Percentiles rank a stretch among this genome's conserved stretches.
phyloP scores from a whole-genome alignment of 2,888 invertebrate genomes.

The Caenorhabditis doughertyi region DNA sequence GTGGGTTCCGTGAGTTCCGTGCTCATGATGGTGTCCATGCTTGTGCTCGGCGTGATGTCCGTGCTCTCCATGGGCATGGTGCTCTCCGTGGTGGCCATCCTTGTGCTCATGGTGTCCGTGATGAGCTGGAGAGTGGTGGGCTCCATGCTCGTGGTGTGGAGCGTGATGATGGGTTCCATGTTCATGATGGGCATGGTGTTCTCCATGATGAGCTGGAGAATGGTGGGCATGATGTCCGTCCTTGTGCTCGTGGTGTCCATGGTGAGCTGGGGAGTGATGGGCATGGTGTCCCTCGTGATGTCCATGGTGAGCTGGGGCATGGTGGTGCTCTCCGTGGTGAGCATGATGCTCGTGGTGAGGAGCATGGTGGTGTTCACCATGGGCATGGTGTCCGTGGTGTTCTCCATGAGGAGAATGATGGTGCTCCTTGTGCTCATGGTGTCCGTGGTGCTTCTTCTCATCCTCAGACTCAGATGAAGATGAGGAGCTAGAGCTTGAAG shows the following conservation, averaged over 20 bases:
- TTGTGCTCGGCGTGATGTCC: too few species aligned
- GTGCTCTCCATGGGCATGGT: too few species aligned
- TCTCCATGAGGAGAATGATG: slow-evolving; percentile 13
- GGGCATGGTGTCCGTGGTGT: slow-evolving; percentile 17
- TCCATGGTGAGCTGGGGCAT: slow-evolving; percentile 10
- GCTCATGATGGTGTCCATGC: slow-evolving; percentile 45
- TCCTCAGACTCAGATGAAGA: slow-evolving; percentile 55
- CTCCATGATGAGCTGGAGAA: slow-evolving; percentile 2
- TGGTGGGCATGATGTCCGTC: slow-evolving; percentile 26
- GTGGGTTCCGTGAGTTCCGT: slow-evolving; percentile 21
- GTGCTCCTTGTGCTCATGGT: not conserved
- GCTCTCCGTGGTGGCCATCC: not conserved
- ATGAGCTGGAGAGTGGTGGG: slow-evolving; percentile 15
- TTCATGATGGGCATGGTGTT: not conserved
- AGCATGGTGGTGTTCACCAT: not conserved
- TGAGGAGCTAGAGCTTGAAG: slow-evolving; percentile 30
- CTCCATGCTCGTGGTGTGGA: too few species aligned
- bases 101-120: slow-evolving; percentile 19
- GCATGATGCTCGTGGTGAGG: slow-evolving; percentile 17
- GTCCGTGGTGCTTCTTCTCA: slow-evolving; percentile 42
- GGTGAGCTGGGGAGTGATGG: slow-evolving; percentile 28
- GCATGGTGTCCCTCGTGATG: slow-evolving; percentile 37
- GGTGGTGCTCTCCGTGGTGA: slow-evolving; percentile 39
- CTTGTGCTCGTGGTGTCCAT: slow-evolving; percentile 31
- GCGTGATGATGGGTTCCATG: slow-evolving; percentile 6